phyloP scores from a whole-genome alignment of 53 echinoderm and acorn worm genomes.

The Henricia sp. region DNA sequence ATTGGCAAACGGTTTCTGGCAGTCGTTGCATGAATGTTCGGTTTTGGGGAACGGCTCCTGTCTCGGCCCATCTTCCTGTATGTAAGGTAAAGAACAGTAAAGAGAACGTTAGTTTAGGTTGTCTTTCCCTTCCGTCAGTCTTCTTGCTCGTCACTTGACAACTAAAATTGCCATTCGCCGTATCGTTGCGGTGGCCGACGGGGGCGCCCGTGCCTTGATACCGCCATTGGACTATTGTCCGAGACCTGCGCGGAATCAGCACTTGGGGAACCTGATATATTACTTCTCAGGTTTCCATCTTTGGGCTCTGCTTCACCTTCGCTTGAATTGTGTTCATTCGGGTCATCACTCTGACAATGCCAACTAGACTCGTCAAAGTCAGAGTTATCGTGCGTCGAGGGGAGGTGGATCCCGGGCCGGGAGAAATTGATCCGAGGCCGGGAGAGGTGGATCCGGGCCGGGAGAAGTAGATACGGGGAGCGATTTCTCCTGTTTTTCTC shows the following conservation, averaged over 20 bases:
- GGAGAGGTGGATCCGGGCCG: background rate
- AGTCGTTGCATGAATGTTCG: background rate
- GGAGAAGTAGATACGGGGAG: background rate
- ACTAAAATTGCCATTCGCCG: slow-evolving; percentile 5
- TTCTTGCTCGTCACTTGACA: background rate
- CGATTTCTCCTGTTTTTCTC: background rate
- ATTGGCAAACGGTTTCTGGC: background rate
- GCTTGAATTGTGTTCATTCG: no score
- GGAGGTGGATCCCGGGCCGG: background rate
- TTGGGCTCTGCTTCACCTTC: no score
- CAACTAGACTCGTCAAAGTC: background rate
- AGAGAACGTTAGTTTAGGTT: background rate
- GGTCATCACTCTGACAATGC: background rate
- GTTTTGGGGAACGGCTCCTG: background rate
- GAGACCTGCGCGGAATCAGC: no score
- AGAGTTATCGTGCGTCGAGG: background rate
- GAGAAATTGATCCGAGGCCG: background rate
- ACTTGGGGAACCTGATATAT: no score
- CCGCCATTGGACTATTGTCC: no score
- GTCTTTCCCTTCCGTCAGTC: background rate
- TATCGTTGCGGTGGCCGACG: background rate
- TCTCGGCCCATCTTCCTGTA: background rate
- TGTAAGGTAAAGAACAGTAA: background rate
- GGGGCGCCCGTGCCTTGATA: background rate
- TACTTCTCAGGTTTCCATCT: no score